These are phyloP conservation scores for Caenorhabditis becei DNA, from an alignment of 2,888 invertebrate species.

Conservation along the genomic window DNA sequence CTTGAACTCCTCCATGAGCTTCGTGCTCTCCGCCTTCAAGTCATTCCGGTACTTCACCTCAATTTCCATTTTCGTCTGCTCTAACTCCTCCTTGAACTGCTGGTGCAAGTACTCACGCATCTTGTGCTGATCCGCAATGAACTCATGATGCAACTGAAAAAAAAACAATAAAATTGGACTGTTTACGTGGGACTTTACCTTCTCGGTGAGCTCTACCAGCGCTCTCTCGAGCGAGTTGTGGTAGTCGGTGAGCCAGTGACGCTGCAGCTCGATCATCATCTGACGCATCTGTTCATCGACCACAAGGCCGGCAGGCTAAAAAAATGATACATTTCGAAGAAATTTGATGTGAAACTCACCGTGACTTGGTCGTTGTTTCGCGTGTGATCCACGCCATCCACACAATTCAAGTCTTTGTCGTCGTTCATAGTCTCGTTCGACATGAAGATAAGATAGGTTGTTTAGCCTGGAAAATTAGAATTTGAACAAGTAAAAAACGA, in stretches of 20 bases:
- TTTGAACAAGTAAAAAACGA: no score
- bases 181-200: constrained; percentile 75
- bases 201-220: constrained; percentile 83
- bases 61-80: constrained; percentile 80
- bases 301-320: constrained; percentile 11
- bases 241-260: constrained; percentile 82
- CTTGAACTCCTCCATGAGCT: constrained; percentile 86
- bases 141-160: constrained; percentile 82
- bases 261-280: constrained; percentile 82
- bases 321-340: neutral
- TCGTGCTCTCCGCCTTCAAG: constrained; percentile 84
- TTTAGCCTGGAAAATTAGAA: no score
- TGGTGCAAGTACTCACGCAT: constrained; percentile 82
- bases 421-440: no score
- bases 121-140: constrained; percentile 82
- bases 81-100: constrained; percentile 82
- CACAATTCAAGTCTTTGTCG: no score
- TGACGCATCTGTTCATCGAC: constrained; percentile 75
- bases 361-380: no score
- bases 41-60: constrained; percentile 82
- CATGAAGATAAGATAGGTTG: no score
- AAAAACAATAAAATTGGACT: neutral
- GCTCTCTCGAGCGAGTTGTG: constrained; percentile 82
- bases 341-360: no score
- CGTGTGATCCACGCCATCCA: no score